These are phyloP conservation scores for Gortyna flavago DNA, from an alignment of 2,888 invertebrate species.

Conservation along the genomic window DNA sequence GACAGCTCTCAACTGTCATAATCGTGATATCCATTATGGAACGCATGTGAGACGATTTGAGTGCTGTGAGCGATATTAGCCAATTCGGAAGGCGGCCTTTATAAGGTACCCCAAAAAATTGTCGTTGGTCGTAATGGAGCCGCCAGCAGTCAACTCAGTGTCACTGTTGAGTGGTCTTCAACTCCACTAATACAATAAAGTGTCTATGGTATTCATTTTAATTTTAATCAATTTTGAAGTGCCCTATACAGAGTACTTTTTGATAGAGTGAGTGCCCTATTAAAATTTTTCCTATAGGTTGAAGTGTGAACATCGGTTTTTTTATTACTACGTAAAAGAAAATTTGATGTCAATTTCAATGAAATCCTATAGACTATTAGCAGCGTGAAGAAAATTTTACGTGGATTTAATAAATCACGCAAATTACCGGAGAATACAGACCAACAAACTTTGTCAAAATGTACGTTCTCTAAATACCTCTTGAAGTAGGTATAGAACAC, in stretches of 20 bases:
- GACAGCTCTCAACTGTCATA: too few species aligned
- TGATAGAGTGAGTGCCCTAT: too few species aligned
- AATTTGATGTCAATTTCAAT: background rate
- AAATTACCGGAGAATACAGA: background rate
- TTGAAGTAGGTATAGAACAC: background rate
- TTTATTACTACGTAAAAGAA: background rate
- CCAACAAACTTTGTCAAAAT: conserved; percentile 10
- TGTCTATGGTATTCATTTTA: background rate
- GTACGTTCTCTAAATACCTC: conserved; percentile 10
- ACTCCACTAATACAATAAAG: background rate
- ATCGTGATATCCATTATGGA: too few species aligned
- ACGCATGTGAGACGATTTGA: too few species aligned
- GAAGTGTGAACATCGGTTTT: background rate
- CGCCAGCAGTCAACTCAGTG: too few species aligned
- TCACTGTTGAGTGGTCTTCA: too few species aligned
- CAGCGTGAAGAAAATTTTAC: background rate
- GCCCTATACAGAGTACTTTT: too few species aligned
- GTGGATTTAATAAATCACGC: conserved; percentile 4
- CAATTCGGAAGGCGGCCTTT: too few species aligned
- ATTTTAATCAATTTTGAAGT: background rate
- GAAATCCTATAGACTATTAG: background rate
- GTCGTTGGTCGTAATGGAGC: too few species aligned
- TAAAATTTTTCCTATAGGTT: too few species aligned
- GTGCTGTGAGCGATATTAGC: too few species aligned
- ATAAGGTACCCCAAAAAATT: background rate